Percentiles rank a stretch among this genome's conserved stretches.
These are phyloP conservation scores for Myioborus miniatus DNA, from an alignment of 2,797 vertebrate genomes.

Conservation along the genomic window DNA sequence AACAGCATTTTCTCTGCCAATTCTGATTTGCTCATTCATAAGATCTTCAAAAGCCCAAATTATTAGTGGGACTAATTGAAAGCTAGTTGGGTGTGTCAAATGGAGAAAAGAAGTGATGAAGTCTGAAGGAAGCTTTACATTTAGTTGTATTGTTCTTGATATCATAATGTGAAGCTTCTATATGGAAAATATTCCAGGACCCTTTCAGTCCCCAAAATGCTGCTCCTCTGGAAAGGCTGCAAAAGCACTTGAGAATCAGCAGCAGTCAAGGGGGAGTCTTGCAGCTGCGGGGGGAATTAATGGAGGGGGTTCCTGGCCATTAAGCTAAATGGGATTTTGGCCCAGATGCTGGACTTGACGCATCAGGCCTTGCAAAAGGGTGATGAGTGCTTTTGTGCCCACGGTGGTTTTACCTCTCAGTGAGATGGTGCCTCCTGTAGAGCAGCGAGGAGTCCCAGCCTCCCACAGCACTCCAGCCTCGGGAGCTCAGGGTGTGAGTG, in stretches of 20 bases:
- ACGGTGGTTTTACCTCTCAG: not conserved
- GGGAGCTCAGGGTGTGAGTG: constrained; percentile 5
- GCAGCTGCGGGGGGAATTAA: not conserved
- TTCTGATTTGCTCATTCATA: constrained; percentile 45
- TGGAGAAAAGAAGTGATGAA: not conserved
- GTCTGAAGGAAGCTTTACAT: constrained; percentile 23
- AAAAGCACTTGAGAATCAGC: not conserved
- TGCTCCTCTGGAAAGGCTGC: not conserved
- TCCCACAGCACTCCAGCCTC: not conserved
- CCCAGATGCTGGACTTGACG: not conserved
- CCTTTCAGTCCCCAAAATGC: not conserved
- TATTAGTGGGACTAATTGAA: constrained; percentile 21
- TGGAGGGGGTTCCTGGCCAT: not conserved
- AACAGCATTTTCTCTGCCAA: not conserved
- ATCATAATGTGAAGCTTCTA: not conserved
- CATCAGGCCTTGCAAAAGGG: not conserved
- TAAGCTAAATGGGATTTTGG: not conserved
- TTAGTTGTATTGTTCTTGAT: not conserved
- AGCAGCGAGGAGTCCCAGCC: not conserved
- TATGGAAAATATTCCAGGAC: not conserved
- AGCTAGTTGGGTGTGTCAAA: not conserved
- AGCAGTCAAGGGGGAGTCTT: not conserved
- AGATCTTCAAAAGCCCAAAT: constrained; percentile 16
- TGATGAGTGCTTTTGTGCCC: fast-evolving
- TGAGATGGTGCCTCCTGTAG: not conserved